Conservation (phyloP, 1,140 invertebrate species). For the Conopomorpha cramerella region DNA sequence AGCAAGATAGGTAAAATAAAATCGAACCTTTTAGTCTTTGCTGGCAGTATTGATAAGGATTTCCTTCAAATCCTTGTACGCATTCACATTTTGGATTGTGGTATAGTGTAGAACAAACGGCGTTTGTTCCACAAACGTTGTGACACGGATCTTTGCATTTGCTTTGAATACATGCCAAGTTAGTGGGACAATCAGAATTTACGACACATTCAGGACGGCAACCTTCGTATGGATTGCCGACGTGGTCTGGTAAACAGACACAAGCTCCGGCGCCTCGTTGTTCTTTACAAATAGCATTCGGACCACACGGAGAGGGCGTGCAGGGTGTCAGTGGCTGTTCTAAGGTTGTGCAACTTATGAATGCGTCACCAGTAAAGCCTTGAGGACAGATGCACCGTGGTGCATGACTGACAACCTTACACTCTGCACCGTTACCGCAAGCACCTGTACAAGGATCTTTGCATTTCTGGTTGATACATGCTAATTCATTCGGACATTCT, state of each 20-base stretch:
- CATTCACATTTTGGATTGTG: conserved; percentile 64
- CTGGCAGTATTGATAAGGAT: conserved; percentile 58
- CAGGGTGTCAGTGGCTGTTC: conserved; percentile 61
- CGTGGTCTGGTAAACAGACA: conserved; percentile 65
- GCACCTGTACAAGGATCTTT: conserved; percentile 75
- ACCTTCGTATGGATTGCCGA: conserved; percentile 67
- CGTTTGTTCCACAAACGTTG: conserved; percentile 69
- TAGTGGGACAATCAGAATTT: conserved; percentile 63
- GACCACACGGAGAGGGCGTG: conserved; percentile 70
- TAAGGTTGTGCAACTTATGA: conserved; percentile 58
- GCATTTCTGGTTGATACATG: conserved; percentile 76
- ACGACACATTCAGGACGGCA: conserved; percentile 72
- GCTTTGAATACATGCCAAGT: conserved; percentile 64
- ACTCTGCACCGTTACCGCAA: conserved; percentile 71
- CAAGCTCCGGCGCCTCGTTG: conserved; percentile 65
- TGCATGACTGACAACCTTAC: conserved; percentile 69
- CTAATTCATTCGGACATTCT: conserved; percentile 72
- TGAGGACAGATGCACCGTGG: conserved; percentile 69
- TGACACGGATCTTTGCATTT: conserved; percentile 71
- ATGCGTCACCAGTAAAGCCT: conserved; percentile 66
- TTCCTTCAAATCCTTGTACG: conserved; percentile 61
- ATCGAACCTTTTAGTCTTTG: conserved; percentile 20
- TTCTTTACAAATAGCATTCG: conserved; percentile 68
- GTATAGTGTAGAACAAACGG: conserved; percentile 64
- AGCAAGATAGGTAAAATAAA: conserved; percentile 3